Evolutionary conservation across 2,113 vertebrate genomes (phyloP), one percentile per base, ranked within the genome.

Genomic region (Charina bottae): DNA sequence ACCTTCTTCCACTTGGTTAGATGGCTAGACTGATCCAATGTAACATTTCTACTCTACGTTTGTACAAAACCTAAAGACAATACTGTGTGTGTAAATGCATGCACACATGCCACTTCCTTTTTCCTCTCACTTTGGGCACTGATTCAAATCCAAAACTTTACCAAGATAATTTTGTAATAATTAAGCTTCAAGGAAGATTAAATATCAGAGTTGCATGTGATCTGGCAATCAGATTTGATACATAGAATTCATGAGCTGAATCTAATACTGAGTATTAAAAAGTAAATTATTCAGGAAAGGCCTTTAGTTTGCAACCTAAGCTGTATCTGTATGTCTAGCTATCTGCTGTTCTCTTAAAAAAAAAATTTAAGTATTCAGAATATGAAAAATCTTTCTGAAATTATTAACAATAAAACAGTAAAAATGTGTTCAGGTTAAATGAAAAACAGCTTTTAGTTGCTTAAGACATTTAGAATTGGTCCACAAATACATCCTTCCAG

Each of bases 171-270:
- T 96, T 94, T 94, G 11, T 95, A 91, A 93, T 93, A 92, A 93
- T 93, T 93, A 94, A 89, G 89, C 94, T 96, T 93, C 72, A 91
- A 93, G 96, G 95, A 55, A 93, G 90, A 95, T 94, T 94, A 92
- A 93, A 90, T 93, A n/a, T 78, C 92, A 94, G 93, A 96, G 93
- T 91, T 93, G 91, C 94, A 95, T 97, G 94, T 93, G 68, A 96
- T 96, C 95, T 96, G 95, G 95, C 96, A 96, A 94, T 95, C 94
- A 95, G 86, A 93, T 93, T 88, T 95, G 92, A 92, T 93, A 21
- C 78, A 94, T 90, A 95, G 90, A 92, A 95, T 96, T 95, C 92
- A 97, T 96, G 96, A 96, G 93, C 96, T 95, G 96, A 96, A 96
- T 97, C 94, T 85, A 95, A 96, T 96, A 94, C 15, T 72, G 89